Evolutionary conservation across 2,888 invertebrate species (phyloP).

Genomic region (Acleris literana): DNA sequence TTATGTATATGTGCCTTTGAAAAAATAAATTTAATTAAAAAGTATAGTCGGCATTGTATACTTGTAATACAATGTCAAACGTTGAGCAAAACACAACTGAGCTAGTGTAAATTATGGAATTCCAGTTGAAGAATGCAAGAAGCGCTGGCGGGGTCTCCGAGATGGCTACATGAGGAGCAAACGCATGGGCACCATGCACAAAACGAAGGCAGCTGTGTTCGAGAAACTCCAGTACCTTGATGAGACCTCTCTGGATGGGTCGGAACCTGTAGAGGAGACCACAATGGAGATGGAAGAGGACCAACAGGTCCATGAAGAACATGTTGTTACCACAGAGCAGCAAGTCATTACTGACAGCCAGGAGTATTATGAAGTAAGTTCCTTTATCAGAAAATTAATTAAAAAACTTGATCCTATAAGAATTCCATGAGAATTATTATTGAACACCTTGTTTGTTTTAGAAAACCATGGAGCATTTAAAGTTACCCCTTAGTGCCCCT

Average conservation of each 20-base stretch:
- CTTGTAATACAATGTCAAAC: too few relatives aligned
- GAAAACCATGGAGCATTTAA: too few relatives aligned
- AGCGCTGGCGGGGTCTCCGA: conserved; percentile 81
- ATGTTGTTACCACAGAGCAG: conserved; percentile 50
- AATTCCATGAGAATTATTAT: too few relatives aligned
- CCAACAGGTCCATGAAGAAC: conserved; percentile 44
- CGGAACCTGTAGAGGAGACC: conserved; percentile 42
- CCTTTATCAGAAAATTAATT: too few relatives aligned
- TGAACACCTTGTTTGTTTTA: too few relatives aligned
- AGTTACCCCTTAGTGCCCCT: too few relatives aligned
- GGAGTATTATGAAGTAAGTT: conserved; percentile 74
- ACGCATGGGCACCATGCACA: conserved; percentile 67
- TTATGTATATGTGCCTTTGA: too few relatives aligned
- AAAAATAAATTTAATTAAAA: too few relatives aligned
- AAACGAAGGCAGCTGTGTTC: conserved; percentile 62
- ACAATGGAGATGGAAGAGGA: conserved; percentile 20
- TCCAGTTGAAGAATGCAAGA: conserved; percentile 83
- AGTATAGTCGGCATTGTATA: too few relatives aligned
- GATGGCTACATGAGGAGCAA: conserved; percentile 81
- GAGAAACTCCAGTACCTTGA: conserved; percentile 70
- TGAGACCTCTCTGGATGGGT: conserved; percentile 48
- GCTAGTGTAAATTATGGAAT: conserved; percentile 38
- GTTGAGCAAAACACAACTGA: too few relatives aligned
- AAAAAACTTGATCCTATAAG: not conserved
- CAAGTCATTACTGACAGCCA: conserved; percentile 76